phyloP scores from a whole-genome alignment of 2,888 invertebrate genomes.

The Mesorhabditis sp. region DNA sequence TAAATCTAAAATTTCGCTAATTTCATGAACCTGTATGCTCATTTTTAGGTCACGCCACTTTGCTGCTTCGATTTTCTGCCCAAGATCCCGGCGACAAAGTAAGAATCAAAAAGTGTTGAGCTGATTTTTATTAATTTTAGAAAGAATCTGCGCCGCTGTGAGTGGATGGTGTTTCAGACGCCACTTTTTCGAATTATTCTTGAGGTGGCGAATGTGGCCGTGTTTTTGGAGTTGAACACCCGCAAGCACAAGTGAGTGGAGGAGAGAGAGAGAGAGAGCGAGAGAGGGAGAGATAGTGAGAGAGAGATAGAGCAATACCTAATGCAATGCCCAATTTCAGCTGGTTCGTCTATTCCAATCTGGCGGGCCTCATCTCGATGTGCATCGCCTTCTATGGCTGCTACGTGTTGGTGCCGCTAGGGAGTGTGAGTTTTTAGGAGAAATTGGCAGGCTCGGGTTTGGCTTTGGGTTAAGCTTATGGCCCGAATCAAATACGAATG shows the following conservation, averaged over 20 bases:
- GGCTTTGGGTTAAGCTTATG: not conserved
- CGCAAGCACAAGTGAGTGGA: conserved; percentile 28
- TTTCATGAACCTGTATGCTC: conserved; percentile 24
- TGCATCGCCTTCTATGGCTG: conserved; percentile 54
- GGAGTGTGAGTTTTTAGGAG: conserved; percentile 30
- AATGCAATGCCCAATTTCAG: conserved; percentile 24
- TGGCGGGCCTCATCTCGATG: conserved; percentile 49
- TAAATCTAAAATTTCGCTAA: too few relatives aligned
- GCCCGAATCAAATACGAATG: conserved; percentile 7
- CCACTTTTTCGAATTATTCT: conserved; percentile 50
- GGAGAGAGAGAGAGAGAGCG: too few relatives aligned
- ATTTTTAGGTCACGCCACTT: conserved; percentile 35
- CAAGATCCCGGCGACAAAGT: conserved; percentile 28
- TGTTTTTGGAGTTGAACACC: conserved; percentile 47
- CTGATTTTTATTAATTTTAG: conserved; percentile 18
- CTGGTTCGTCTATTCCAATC: conserved; percentile 50
- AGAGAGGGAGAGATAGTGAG: too few relatives aligned
- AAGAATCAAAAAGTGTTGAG: conserved; percentile 8
- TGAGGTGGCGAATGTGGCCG: conserved; percentile 49
- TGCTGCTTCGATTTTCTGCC: conserved; percentile 37
- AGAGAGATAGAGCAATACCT: not conserved
- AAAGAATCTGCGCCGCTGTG: conserved; percentile 45
- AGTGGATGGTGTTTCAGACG: conserved; percentile 56
- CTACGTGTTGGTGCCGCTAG: conserved; percentile 53
- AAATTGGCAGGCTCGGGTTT: not conserved